Conservation (phyloP, 2,888 invertebrate genomes). For the Subacronicta megacephala region DNA sequence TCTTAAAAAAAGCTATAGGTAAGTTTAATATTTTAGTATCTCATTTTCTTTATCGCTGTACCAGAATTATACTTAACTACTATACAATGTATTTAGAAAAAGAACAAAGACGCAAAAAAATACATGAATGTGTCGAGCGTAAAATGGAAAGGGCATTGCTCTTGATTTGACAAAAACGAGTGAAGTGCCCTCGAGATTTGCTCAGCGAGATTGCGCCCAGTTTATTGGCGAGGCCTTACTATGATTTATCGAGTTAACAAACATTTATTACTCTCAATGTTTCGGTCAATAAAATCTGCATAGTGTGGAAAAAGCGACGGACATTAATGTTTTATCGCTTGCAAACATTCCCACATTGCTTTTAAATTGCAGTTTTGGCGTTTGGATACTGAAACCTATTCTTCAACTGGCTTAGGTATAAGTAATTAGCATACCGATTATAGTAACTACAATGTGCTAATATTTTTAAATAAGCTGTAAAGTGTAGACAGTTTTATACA, state of each 20-base stretch:
- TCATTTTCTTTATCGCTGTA: slow-evolving; percentile 9
- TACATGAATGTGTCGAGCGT: slow-evolving; percentile 56
- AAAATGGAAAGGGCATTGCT: slow-evolving; percentile 55
- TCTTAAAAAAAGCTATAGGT: slow-evolving; percentile 6
- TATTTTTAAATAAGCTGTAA: not conserved
- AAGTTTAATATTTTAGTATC: slow-evolving; percentile 2
- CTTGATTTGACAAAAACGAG: slow-evolving; percentile 76
- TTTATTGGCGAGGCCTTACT: slow-evolving; percentile 65
- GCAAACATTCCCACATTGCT: slow-evolving; percentile 36
- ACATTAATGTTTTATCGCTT: slow-evolving; percentile 51
- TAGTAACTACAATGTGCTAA: not conserved
- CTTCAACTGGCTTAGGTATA: slow-evolving; percentile 36
- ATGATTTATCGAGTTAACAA: slow-evolving; percentile 59
- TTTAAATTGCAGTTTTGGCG: slow-evolving; percentile 34
- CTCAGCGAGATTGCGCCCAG: slow-evolving; percentile 68
- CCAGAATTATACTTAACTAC: slow-evolving; percentile 6
- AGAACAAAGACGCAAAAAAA: slow-evolving; percentile 51
- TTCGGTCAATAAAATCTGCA: slow-evolving; percentile 30
- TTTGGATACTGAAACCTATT: slow-evolving; percentile 27
- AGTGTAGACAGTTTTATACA: not conserved
- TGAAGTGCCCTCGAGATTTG: slow-evolving; percentile 68
- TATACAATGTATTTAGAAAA: slow-evolving; percentile 30
- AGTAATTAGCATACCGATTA: slow-evolving; percentile 32
- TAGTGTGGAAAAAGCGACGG: slow-evolving; percentile 25
- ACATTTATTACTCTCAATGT: slow-evolving; percentile 34